These are phyloP conservation scores for Epinephelus fuscoguttatus DNA, from an alignment of 2,113 vertebrate genomes.

Conservation along the genomic window DNA sequence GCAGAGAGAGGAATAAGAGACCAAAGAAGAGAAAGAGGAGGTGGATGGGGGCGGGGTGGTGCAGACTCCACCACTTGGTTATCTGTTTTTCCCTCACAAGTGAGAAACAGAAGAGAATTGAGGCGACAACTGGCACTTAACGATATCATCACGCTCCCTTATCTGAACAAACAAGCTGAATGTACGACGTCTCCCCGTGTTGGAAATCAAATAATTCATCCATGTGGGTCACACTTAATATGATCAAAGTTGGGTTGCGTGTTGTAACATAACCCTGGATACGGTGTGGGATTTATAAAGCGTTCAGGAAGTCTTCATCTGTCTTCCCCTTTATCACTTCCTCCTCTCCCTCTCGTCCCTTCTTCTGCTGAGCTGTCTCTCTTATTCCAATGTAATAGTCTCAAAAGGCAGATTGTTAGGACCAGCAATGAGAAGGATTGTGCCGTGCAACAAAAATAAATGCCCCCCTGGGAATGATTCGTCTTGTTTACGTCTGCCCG, in stretches of 20 bases:
- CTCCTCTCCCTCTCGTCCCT: constrained; percentile 49
- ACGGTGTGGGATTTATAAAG: constrained; percentile 39
- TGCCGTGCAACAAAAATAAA: constrained; percentile 78
- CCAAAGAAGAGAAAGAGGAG: constrained; percentile 30
- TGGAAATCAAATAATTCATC: constrained; percentile 53
- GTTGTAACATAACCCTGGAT: constrained; percentile 1
- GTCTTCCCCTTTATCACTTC: constrained; percentile 69
- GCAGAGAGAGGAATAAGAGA: constrained; percentile 56
- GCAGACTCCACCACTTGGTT: constrained; percentile 40
- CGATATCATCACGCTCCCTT: constrained; percentile 49
- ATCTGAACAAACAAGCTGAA: constrained; percentile 59
- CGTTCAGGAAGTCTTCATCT: constrained; percentile 51
- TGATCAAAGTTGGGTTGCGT: constrained; percentile 54
- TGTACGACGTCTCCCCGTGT: constrained; percentile 24
- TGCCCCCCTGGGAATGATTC: constrained; percentile 78
- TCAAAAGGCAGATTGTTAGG: constrained; percentile 80
- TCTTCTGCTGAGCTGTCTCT: constrained; percentile 49
- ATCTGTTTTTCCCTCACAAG: constrained; percentile 38
- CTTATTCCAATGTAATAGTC: constrained; percentile 38
- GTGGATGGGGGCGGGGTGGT: neutral
- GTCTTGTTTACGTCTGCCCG: constrained; percentile 76
- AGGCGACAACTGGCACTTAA: constrained; percentile 67
- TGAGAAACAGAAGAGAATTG: constrained; percentile 52
- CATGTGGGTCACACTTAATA: constrained; percentile 44
- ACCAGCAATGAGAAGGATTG: constrained; percentile 73